A percentile compares a stretch with the other conserved stretches of the same genome.
phyloP scores from a whole-genome alignment of 2,113 vertebrate genomes.

The Grus americana region DNA sequence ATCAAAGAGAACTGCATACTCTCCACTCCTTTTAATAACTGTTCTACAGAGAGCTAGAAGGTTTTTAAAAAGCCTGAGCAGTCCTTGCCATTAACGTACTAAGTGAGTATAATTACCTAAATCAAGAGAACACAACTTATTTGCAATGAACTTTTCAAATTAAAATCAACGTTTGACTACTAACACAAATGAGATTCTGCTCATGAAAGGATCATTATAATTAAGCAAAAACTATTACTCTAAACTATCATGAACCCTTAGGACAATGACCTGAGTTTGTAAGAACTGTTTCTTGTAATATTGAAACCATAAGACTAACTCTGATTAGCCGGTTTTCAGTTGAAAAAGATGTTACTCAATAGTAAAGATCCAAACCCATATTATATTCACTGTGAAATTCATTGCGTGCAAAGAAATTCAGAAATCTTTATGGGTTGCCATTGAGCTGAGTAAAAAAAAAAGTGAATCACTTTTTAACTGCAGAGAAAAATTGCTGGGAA shows the following conservation, averaged over 20 bases:
- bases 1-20: slow-evolving; percentile 59
- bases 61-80: slow-evolving; percentile 57
- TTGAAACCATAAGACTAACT: neutral
- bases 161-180: slow-evolving; percentile 60
- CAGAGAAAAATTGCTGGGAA: neutral
- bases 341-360: neutral
- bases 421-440: neutral
- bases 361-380: neutral
- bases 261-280: slow-evolving; percentile 27
- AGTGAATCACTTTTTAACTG: neutral
- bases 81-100: slow-evolving; percentile 53
- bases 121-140: slow-evolving; percentile 61
- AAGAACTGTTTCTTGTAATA: neutral
- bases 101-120: slow-evolving; percentile 67
- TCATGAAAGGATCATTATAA: slow-evolving; percentile 62
- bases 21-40: slow-evolving; percentile 52
- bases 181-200: slow-evolving; percentile 41
- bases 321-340: neutral
- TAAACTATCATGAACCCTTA: slow-evolving; percentile 31
- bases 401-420: neutral
- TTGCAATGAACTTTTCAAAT: slow-evolving; percentile 66
- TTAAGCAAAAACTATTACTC: slow-evolving; percentile 46
- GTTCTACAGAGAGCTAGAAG: slow-evolving; percentile 51
- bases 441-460: neutral
- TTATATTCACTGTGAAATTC: neutral